Base-by-base conservation (phyloP, 2,888 invertebrate genomes). In the Cynaeus angustus region DNA sequence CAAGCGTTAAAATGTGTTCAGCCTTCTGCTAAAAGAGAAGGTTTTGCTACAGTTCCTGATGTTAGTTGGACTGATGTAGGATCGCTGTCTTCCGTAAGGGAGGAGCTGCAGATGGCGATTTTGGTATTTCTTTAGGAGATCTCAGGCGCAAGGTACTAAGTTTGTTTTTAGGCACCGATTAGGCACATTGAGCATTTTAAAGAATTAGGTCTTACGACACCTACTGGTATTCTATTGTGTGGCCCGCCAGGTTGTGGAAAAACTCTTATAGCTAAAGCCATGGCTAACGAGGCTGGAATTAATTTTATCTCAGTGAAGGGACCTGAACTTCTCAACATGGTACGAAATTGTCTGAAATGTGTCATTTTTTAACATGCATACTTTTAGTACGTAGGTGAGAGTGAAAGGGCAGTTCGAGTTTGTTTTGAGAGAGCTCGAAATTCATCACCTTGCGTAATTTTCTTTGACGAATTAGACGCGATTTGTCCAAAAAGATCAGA, bases 301-400 rank as follows among this genome's bases (percentile, higher is more conserved):
- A 99, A 99, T 86, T 99, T 99, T 79, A 97, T 99, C 78, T 97
- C 98, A 5, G 98, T 99, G 0, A 99, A 99, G 86, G 99, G 99
- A 10, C 99, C 99, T 0, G 99, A 99, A 85, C 86, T 99, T 61
- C 88, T 99, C 66, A 99, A 97, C 82, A 99, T 99, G 99, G 95
- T 95, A 85, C n/a, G n/a, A 21, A 21, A 21, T 4, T 21, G 21
- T 33, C 9, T 7, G n/a, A 33, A 33, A 33, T 2, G n/a, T 33
- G 2, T 7, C n/a, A n/a, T 6, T 33, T 33, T 2, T 33, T 33
- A n/a, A 9, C 33, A 33, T 28, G 7, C 7, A 33, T 4, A 5
- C 56, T 68, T 74, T 28, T 77, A 93, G 95, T 99, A 99, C 85
- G 97, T 99, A 12, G 99, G 99, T 68, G 99, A 99, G 86, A 98